A percentile compares a stretch with the other conserved stretches of the same genome.
These are phyloP conservation scores for Ramphastos sulfuratus DNA, from an alignment of 2,113 vertebrate species.

Conservation along the genomic window DNA sequence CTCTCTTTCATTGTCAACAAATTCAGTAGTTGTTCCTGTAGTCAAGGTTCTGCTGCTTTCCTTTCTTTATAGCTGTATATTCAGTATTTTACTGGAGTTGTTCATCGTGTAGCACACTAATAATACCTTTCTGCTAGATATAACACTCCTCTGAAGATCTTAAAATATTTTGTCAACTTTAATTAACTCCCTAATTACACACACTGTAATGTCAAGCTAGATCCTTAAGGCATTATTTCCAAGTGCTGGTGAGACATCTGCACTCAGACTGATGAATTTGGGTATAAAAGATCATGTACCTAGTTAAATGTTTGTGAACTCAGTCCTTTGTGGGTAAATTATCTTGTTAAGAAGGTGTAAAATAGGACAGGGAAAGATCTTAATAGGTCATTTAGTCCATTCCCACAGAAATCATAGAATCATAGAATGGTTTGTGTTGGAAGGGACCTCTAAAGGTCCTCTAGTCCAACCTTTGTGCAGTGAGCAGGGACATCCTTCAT, in stretches of 20 bases:
- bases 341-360: not conserved
- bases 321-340: not conserved
- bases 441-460: too few relatives aligned
- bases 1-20: not conserved
- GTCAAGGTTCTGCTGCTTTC: not conserved
- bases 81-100: not conserved
- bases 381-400: not conserved
- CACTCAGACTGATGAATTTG: not conserved
- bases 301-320: not conserved
- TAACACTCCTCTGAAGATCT: not conserved
- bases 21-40: not conserved
- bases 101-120: not conserved
- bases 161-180: constrained; percentile 40
- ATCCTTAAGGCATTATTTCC: not conserved
- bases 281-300: not conserved
- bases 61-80: not conserved
- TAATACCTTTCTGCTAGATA: not conserved
- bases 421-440: too few relatives aligned
- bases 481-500: too few relatives aligned
- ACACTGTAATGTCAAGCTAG: not conserved
- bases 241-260: not conserved
- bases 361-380: not conserved
- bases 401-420: not conserved
- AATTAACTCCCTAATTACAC: not conserved
- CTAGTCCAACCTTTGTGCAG: too few relatives aligned